Percentiles rank a stretch among this genome's conserved stretches.
These are phyloP conservation scores for Fulica atra DNA, from an alignment of 2,113 vertebrate genomes.

Conservation along the genomic window DNA sequence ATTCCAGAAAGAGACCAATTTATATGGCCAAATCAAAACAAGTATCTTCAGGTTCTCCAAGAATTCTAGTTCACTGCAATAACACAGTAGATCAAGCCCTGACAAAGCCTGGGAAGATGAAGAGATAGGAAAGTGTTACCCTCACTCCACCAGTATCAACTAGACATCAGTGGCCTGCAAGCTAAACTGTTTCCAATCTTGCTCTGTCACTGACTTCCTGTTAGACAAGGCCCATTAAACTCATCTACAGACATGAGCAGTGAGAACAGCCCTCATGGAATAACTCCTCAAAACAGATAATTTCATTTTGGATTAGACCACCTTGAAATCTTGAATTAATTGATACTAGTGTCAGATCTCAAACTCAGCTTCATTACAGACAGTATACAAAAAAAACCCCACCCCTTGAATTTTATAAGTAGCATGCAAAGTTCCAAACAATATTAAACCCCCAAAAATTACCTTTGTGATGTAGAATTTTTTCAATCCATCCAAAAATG, in stretches of 20 bases:
- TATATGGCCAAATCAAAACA: background rate
- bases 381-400: background rate
- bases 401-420: background rate
- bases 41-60: background rate
- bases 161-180: background rate
- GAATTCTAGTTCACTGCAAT: background rate
- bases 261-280: background rate
- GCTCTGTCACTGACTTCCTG: background rate
- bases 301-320: background rate
- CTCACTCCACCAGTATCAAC: background rate
- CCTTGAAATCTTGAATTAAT: background rate
- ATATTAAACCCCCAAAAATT: constrained; percentile 35
- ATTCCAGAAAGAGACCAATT: background rate
- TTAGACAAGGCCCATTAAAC: background rate
- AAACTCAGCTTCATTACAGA: background rate
- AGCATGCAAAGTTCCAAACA: background rate
- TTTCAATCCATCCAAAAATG: constrained; percentile 97
- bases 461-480: constrained; percentile 99
- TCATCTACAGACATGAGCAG: background rate
- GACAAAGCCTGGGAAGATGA: background rate
- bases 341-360: background rate
- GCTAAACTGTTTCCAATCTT: background rate
- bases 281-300: background rate
- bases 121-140: background rate
- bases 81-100: background rate